phyloP scores from a whole-genome alignment of 2,888 invertebrate species.

The Kuschelorhynchus macadamiae region DNA sequence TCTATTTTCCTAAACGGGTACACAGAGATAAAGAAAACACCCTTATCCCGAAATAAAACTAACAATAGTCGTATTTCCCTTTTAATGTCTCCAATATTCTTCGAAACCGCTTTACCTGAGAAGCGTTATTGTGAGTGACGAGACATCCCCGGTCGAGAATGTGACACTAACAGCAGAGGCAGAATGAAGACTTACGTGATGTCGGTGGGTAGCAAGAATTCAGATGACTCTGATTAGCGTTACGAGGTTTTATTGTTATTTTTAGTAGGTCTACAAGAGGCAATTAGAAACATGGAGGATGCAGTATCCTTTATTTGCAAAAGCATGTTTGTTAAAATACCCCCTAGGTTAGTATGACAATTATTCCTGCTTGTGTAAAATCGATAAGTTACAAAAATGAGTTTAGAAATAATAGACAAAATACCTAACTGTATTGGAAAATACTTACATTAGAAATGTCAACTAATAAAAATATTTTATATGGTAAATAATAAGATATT shows the following conservation, averaged over 20 bases:
- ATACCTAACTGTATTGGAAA: too few relatives aligned
- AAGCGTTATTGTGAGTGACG: slow-evolving; percentile 51
- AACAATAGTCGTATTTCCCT: slow-evolving; percentile 48
- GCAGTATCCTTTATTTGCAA: not conserved
- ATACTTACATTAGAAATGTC: too few relatives aligned
- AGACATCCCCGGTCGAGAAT: slow-evolving; percentile 48
- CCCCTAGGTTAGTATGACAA: not conserved
- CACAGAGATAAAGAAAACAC: slow-evolving; percentile 41
- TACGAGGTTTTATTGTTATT: slow-evolving; percentile 50
- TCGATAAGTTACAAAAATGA: not conserved
- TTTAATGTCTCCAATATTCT: slow-evolving; percentile 47
- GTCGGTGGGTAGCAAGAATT: slow-evolving; percentile 39
- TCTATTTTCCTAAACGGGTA: slow-evolving; percentile 31
- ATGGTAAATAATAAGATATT: too few relatives aligned
- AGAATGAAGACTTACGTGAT: slow-evolving; percentile 48
- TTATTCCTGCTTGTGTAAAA: not conserved
- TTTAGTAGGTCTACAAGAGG: slow-evolving; percentile 57
- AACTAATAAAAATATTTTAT: too few relatives aligned
- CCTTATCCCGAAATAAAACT: slow-evolving; percentile 43
- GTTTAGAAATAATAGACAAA: too few relatives aligned
- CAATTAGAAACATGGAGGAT: slow-evolving; percentile 35
- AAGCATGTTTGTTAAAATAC: not conserved
- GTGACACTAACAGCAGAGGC: slow-evolving; percentile 46
- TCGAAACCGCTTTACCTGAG: slow-evolving; percentile 52
- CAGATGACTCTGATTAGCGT: slow-evolving; percentile 49